Evolutionary conservation across 37 sponge, comb jelly and placozoan species (phyloP), one percentile per base, ranked within the genome.

Genomic region (Halichondria panicea): DNA sequence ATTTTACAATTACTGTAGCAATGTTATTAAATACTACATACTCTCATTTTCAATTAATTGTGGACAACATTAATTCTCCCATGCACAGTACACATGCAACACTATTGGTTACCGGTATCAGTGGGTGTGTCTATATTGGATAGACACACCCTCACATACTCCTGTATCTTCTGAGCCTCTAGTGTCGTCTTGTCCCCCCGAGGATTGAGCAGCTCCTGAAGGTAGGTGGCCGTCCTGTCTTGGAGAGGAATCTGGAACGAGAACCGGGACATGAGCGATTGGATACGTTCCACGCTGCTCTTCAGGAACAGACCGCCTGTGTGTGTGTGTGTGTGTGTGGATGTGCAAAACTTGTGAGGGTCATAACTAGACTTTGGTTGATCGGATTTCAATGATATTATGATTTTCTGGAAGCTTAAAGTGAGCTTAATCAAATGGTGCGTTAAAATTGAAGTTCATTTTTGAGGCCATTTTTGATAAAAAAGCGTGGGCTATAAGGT

Each of bases 91-190:
- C 15, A 48, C 52, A 48, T 48, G 52, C 15, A 48, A n/a, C n/a
- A n/a, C n/a, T 48, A 48, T 48, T 8, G 61, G 27, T n/a, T 59
- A 15, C 52, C 11, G 52, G 15, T 19, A 19, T 11, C 15, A 15
- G 13, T n/a, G n/a, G n/a, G n/a, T n/a, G n/a, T n/a, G n/a, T n/a
- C n/a, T n/a, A n/a, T n/a, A n/a, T n/a, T n/a, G n/a, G n/a, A n/a
- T 1, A 43, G 3, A 33, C 84, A 83, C 74, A 75, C 76, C 2
- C 21, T 27, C 9, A 83, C 52, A 28, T 83, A 83, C 70, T 75
- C 84, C 45, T 74, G 68, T 28, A 83, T 44, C 43, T 82, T 82
- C 56, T 61, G 42, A n/a, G 83, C 52, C 65, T 82, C 75, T 28
- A 74, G 68, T 1, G 63, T 75, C 4, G 19, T 18, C 32, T 33